phyloP scores from a whole-genome alignment of 2,888 invertebrate species.

The Carterocephalus palaemon region DNA sequence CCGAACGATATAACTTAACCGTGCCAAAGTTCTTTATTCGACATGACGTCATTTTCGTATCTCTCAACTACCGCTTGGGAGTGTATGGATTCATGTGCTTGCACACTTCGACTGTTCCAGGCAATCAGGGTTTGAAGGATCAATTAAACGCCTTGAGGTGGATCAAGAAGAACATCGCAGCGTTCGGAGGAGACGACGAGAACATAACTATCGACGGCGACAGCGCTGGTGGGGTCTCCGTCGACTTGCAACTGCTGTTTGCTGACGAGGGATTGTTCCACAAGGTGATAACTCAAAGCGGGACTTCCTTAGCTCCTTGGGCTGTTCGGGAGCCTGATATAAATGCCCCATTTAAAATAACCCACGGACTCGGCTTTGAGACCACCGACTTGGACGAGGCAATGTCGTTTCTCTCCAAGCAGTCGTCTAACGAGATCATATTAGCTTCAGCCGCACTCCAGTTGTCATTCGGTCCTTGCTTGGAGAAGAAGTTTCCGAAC shows the following conservation, averaged over 20 bases:
- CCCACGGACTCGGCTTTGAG: constrained; percentile 41
- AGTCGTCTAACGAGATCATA: constrained; percentile 36
- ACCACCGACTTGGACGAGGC: constrained; percentile 42
- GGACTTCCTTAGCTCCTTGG: constrained; percentile 36
- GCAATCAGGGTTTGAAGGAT: constrained; percentile 59
- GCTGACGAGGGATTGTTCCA: constrained; percentile 45
- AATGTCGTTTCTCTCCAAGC: constrained; percentile 40
- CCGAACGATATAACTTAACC: constrained; percentile 37
- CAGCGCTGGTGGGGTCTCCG: constrained; percentile 49
- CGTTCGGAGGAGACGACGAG: constrained; percentile 51
- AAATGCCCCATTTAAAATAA: constrained; percentile 39
- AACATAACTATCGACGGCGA: constrained; percentile 53
- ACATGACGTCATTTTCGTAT: constrained; percentile 51
- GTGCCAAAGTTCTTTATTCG: constrained; percentile 49
- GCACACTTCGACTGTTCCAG: constrained; percentile 44
- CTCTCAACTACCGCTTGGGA: constrained; percentile 54
- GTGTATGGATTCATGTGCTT: constrained; percentile 60
- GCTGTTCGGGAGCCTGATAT: constrained; percentile 36
- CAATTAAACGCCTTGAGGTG: constrained; percentile 50
- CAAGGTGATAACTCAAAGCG: constrained; percentile 52
- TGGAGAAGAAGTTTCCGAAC: constrained; percentile 46
- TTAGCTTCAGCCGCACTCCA: constrained; percentile 33
- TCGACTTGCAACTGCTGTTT: constrained; percentile 46
- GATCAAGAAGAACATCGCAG: constrained; percentile 51
- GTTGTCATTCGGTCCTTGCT: constrained; percentile 39